Conservation (phyloP, 2,797 vertebrate genomes). For the Epinephelus awoara region DNA sequence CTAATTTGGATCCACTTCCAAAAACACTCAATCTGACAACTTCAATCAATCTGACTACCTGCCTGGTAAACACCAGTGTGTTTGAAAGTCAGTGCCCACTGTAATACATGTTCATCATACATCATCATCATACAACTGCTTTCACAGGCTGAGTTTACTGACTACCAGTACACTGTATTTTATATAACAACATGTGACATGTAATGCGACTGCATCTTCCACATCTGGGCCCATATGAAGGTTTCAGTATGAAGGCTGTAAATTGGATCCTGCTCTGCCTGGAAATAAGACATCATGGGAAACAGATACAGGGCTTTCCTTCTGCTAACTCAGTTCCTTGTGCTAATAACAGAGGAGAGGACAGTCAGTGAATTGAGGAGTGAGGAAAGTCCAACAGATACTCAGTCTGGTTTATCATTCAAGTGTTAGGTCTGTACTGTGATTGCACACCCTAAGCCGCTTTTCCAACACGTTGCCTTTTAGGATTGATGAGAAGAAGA, state of each 20-base stretch:
- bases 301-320: slow-evolving; percentile 22
- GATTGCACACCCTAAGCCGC: slow-evolving; percentile 31
- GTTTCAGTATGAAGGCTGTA: not conserved
- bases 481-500: slow-evolving; percentile 19
- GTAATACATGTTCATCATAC: too few species aligned
- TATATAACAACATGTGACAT: not conserved
- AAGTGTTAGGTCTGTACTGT: slow-evolving; percentile 23
- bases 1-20: not conserved
- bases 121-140: not conserved
- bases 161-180: not conserved
- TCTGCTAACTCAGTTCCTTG: slow-evolving; percentile 46
- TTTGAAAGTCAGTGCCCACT: not conserved
- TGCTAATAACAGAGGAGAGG: slow-evolving; percentile 41
- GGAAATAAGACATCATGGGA: slow-evolving; percentile 37
- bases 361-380: slow-evolving; percentile 11
- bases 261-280: slow-evolving; percentile 5
- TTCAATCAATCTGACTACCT: not conserved
- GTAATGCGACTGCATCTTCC: not conserved
- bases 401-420: slow-evolving; percentile 59
- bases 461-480: slow-evolving; percentile 58
- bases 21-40: not conserved
- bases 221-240: not conserved
- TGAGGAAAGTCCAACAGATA: slow-evolving; percentile 29
- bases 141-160: not conserved
- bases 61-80: not conserved